A percentile compares a stretch with the other conserved stretches of the same genome.
Conservation (phyloP, 2,797 vertebrate genomes). For the Bradypodion ventrale region DNA sequence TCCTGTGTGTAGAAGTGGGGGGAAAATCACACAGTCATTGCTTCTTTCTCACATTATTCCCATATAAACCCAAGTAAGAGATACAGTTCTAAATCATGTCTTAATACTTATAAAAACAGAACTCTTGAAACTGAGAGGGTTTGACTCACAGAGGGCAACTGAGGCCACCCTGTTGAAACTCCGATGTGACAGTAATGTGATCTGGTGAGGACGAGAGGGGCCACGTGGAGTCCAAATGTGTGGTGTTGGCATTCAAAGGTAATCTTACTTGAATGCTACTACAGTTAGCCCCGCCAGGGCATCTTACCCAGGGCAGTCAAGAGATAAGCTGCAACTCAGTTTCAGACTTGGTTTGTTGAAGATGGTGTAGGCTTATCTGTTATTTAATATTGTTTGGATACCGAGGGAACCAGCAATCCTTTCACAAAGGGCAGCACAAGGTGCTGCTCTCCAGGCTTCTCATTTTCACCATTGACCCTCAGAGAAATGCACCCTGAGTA, state of each 20-base stretch:
- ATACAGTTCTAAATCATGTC: not conserved
- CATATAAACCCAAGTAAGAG: not conserved
- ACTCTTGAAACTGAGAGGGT: not conserved
- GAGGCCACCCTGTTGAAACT: not conserved
- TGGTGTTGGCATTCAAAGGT: not conserved
- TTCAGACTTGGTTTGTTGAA: conserved; percentile 10
- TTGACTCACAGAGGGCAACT: not conserved
- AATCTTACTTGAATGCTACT: not conserved
- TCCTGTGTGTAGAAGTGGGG: not conserved
- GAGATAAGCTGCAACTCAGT: conserved; percentile 9
- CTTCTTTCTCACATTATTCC: not conserved
- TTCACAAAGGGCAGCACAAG: not conserved
- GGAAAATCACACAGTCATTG: not conserved
- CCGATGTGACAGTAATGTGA: not conserved
- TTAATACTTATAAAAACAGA: not conserved
- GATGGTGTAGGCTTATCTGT: not conserved
- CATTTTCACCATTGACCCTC: not conserved
- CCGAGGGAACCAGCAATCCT: not conserved
- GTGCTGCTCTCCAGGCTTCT: not conserved
- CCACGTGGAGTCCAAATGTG: not conserved
- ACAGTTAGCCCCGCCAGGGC: not conserved
- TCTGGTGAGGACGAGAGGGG: not conserved
- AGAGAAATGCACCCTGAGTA: not conserved
- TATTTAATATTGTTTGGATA: conserved; percentile 18
- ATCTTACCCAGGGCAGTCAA: not conserved